Evolutionary conservation across 2,113 vertebrate genomes (phyloP), one percentile per base, ranked within the genome.

Genomic region (Bungarus multicinctus): DNA sequence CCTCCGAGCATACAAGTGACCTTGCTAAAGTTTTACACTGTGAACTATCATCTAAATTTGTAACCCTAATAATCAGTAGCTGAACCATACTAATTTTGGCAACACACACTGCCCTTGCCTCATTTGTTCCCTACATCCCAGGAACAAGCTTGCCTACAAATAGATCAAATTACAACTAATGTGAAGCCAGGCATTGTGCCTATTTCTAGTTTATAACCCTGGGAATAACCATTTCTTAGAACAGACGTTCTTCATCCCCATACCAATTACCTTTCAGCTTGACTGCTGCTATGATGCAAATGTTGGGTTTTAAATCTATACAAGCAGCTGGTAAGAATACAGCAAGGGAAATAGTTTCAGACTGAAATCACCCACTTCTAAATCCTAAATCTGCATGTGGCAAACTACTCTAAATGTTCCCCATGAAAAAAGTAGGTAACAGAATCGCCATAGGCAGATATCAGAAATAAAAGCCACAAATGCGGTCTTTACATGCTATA

Each of bases 21-120:
- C 93, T 96, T 92, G 91, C 94, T 89, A 3, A 96, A 96, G 91
- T 94, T 93, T 95, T 92, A 64, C 93, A 93, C 92, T 96, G 93
- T 96, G 96, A 96, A 94, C 95, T 93, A 95, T 89, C 90, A 95
- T 95, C 96, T 97, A 97, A 97, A 96, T 97, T 97, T 96, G 96
- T 92, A 96, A 95, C 91, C 91, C 94, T 95, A 97, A 94, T 95
- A 97, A 96, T 90, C 91, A 93, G 94, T 93, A 96, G 94, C 92
- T 53, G 0, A 95, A 92, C 95, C 96, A 97, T 94, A 95, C 97
- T 97, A 97, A 97, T 96, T 97, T 96, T 95, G 96, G 96, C 94
- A 97, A 96, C 93, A 92, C 93, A 96, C 95, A 95, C 5, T 86
- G 94, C 94, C 94, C 94, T 95, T 94, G 87, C 18, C 93, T 95